phyloP scores from a whole-genome alignment of 2,797 vertebrate species.

The Taeniopygia guttata region DNA sequence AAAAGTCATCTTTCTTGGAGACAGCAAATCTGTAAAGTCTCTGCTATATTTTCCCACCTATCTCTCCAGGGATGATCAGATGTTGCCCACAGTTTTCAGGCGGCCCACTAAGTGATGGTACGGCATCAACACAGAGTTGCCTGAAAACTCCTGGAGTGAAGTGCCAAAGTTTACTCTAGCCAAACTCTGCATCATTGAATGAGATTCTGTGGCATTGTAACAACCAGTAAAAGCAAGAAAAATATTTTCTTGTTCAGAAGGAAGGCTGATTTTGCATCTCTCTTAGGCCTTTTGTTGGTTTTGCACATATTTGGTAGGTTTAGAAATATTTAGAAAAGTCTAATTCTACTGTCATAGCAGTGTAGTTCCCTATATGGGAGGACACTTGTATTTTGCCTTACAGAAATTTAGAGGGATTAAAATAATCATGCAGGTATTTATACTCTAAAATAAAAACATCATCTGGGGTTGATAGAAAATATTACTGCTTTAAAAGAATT shows the following conservation, averaged over 20 bases:
- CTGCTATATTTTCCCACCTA: not conserved
- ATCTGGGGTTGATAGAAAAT: not conserved
- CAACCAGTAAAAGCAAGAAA: not conserved
- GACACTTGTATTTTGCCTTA: not conserved
- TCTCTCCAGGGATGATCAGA: not conserved
- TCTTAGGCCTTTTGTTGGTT: not conserved
- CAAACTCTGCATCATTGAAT: not conserved
- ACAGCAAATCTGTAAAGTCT: not conserved
- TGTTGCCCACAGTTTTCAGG: not conserved
- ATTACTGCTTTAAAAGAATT: not conserved
- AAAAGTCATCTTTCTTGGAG: not conserved
- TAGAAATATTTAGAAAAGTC: not conserved
- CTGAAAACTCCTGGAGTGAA: not conserved
- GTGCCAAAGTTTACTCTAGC: not conserved
- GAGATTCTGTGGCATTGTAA: not conserved
- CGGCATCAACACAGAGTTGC: not conserved
- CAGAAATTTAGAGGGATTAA: not conserved
- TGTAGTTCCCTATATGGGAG: not conserved
- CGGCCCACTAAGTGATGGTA: not conserved
- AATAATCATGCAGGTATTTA: not conserved
- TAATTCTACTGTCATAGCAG: not conserved
- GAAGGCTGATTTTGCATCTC: not conserved
- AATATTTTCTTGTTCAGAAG: not conserved
- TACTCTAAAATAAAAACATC: not conserved
- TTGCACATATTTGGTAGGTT: not conserved